These are phyloP conservation scores for Drosophila murphyi DNA, from an alignment of 1,140 invertebrate species.

Conservation along the genomic window DNA sequence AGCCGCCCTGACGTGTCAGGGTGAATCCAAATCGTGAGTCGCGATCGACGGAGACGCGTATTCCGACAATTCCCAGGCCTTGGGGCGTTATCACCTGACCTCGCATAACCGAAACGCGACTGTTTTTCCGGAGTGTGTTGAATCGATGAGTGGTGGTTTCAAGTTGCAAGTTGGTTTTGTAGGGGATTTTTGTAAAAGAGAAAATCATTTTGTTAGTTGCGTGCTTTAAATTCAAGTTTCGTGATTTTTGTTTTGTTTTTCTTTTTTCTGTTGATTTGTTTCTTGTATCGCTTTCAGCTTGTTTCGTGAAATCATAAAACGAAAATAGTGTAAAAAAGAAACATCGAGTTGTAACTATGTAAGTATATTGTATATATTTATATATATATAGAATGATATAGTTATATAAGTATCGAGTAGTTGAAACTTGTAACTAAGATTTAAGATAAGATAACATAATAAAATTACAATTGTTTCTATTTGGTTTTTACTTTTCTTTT, in stretches of 20 bases:
- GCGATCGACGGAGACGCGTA: constrained; percentile 97
- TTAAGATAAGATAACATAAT: constrained; percentile 20
- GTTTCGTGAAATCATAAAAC: constrained; percentile 33
- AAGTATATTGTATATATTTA: constrained; percentile 30
- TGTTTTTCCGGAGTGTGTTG: constrained; percentile 84
- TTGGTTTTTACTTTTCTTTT: constrained; percentile 30
- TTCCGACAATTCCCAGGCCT: constrained; percentile 97
- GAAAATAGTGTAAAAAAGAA: constrained; percentile 28
- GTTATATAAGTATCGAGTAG: constrained; percentile 21
- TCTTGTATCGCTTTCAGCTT: constrained; percentile 21
- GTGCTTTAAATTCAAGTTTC: constrained; percentile 30
- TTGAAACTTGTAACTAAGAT: constrained; percentile 35
- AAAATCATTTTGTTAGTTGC: constrained; percentile 65
- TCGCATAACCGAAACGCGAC: constrained; percentile 98
- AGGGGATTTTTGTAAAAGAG: constrained; percentile 52
- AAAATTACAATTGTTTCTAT: constrained; percentile 9
- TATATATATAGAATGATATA: constrained; percentile 6
- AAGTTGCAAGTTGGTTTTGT: constrained; percentile 14
- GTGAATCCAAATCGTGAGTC: constrained; percentile 98
- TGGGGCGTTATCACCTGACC: constrained; percentile 97
- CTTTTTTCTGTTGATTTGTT: constrained; percentile 18
- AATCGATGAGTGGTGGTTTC: neutral
- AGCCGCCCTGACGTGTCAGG: constrained; percentile 95
- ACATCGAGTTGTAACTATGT: constrained; percentile 46
- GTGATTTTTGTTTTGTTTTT: constrained; percentile 9